Evolutionary conservation across 2,888 invertebrate genomes (phyloP).

Genomic region (Podotricha telesiphe): DNA sequence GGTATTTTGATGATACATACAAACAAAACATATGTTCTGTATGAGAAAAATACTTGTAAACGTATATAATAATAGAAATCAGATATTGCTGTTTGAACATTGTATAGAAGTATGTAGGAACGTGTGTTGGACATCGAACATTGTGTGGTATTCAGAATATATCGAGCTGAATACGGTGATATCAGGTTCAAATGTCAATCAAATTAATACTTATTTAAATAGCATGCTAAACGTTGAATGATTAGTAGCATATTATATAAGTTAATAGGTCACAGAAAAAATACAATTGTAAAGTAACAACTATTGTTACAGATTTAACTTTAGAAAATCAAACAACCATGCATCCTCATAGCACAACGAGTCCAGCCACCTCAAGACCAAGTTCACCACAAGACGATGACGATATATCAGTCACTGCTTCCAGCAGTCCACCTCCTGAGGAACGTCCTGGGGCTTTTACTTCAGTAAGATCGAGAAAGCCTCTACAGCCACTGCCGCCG

Average conservation of each 20-base stretch:
- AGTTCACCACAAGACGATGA: conserved; percentile 84
- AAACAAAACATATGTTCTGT: not conserved
- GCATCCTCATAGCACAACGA: conserved; percentile 88
- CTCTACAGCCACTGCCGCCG: conserved; percentile 73
- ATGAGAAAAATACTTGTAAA: too few relatives aligned
- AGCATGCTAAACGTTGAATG: too few relatives aligned
- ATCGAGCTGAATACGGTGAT: too few relatives aligned
- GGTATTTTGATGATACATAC: conserved; percentile 51
- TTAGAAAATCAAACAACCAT: conserved; percentile 74
- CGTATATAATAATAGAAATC: too few relatives aligned
- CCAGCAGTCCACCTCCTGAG: conserved; percentile 79
- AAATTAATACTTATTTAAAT: too few relatives aligned
- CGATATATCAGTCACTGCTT: conserved; percentile 86
- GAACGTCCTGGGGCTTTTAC: conserved; percentile 83
- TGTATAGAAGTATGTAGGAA: too few relatives aligned
- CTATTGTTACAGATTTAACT: conserved; percentile 61
- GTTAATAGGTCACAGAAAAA: not conserved
- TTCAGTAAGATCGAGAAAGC: conserved; percentile 76
- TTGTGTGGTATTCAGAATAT: too few relatives aligned
- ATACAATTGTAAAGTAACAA: not conserved
- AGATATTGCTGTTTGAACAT: too few relatives aligned
- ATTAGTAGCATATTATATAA: not conserved
- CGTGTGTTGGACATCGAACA: too few relatives aligned
- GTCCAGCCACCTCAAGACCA: conserved; percentile 86
- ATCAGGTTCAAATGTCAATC: too few relatives aligned